Conservation (phyloP, 2,888 invertebrate species). For the Thera obeliscata region DNA sequence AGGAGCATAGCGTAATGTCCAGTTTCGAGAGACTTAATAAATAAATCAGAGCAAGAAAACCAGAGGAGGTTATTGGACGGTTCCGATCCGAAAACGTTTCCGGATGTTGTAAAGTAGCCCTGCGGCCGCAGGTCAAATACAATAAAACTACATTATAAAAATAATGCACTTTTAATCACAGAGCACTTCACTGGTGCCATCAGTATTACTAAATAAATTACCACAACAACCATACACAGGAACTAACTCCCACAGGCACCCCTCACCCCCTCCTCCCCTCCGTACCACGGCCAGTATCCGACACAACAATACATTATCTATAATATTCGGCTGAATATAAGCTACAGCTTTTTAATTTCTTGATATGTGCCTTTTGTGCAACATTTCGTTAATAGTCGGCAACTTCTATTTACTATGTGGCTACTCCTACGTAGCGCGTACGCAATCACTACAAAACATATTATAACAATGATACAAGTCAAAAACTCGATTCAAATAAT, state of each 20-base stretch:
- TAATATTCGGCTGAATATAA: not conserved
- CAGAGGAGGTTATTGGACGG: too few relatives aligned
- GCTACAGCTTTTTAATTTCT: not conserved
- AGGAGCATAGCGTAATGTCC: too few relatives aligned
- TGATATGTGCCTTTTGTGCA: not conserved
- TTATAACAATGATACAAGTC: not conserved
- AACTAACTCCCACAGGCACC: conserved; percentile 28
- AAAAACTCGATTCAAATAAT: not conserved
- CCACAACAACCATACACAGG: conserved; percentile 69
- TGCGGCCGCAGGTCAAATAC: not conserved
- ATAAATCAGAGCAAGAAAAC: too few relatives aligned
- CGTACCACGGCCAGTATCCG: not conserved
- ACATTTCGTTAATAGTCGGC: not conserved
- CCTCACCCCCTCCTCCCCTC: not conserved
- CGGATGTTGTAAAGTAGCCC: too few relatives aligned
- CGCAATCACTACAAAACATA: too few relatives aligned
- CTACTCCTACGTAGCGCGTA: not conserved
- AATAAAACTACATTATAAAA: conserved; percentile 54
- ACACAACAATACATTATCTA: not conserved
- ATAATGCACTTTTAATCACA: conserved; percentile 80
- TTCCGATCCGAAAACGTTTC: too few relatives aligned
- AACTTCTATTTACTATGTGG: not conserved
- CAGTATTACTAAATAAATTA: conserved; percentile 71
- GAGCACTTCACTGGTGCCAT: conserved; percentile 54
- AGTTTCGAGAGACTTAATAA: too few relatives aligned